Evolutionary conservation across 1,140 invertebrate species (phyloP).

Genomic region (Brachionus manjavacas): DNA sequence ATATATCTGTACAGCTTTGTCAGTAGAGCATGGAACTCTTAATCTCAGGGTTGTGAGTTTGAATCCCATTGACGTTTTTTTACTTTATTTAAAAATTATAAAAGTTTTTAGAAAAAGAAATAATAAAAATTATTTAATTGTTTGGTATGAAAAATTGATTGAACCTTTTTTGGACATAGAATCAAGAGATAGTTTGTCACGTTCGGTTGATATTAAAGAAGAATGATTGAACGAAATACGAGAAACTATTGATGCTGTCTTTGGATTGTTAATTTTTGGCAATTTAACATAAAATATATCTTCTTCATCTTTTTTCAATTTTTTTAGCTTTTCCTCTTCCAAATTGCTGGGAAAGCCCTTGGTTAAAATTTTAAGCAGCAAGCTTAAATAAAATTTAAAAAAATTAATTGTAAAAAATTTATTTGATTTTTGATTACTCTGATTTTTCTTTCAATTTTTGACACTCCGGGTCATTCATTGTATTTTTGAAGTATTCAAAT

Average conservation of each 20-base stretch:
- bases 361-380: neutral
- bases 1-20: neutral
- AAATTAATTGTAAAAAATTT: neutral
- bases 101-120: neutral
- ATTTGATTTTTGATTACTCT: neutral
- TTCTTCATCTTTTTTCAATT: neutral
- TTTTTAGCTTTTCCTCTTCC: neutral
- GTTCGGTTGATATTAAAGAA: slow-evolving; percentile 13
- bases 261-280: slow-evolving; percentile 3
- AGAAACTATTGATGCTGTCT: neutral
- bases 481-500: neutral
- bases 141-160: neutral
- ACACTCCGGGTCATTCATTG: neutral
- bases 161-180: neutral
- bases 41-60: too few relatives aligned
- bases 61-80: neutral
- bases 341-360: neutral
- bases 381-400: neutral
- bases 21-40: too few relatives aligned
- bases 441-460: slow-evolving; percentile 5
- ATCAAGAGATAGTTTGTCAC: neutral
- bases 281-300: neutral
- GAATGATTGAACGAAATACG: neutral
- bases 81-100: neutral
- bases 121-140: neutral